Percentiles rank a stretch among this genome's conserved stretches.
phyloP scores from a whole-genome alignment of 2,888 invertebrate species.

The Tetranychus truncatus region DNA sequence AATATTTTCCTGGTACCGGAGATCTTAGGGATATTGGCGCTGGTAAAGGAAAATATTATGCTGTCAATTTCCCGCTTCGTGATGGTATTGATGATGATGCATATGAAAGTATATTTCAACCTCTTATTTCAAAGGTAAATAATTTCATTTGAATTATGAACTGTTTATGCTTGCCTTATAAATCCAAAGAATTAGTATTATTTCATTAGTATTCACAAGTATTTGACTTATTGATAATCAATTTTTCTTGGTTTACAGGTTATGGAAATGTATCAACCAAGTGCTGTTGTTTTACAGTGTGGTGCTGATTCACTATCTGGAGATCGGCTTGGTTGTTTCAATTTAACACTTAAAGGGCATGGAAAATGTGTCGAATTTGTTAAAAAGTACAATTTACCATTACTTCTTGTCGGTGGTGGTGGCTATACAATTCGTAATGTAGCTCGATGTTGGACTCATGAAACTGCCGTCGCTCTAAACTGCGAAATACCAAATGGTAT shows the following conservation, averaged over 20 bases:
- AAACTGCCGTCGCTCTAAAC: conserved; percentile 88
- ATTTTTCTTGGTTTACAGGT: too few species aligned
- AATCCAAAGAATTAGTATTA: too few species aligned
- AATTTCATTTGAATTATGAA: too few species aligned
- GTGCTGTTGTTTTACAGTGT: conserved; percentile 91
- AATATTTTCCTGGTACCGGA: conserved; percentile 88
- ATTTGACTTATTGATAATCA: too few species aligned
- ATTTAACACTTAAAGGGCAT: conserved; percentile 83
- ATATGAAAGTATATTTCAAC: conserved; percentile 74
- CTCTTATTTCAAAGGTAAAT: conserved; percentile 64
- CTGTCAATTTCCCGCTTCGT: conserved; percentile 89
- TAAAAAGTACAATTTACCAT: conserved; percentile 86
- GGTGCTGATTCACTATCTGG: conserved; percentile 94
- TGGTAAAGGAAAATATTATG: conserved; percentile 81
- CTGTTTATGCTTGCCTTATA: too few species aligned
- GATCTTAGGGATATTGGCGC: conserved; percentile 48
- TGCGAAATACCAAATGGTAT: conserved; percentile 74
- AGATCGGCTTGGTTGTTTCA: conserved; percentile 93
- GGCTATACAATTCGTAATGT: conserved; percentile 98
- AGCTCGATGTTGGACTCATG: conserved; percentile 97
- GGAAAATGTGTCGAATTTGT: conserved; percentile 96
- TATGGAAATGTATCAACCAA: conserved; percentile 97
- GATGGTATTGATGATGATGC: conserved; percentile 98
- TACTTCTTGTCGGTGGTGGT: conserved; percentile 90
- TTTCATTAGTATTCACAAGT: too few species aligned